Evolutionary conservation across 2,797 vertebrate genomes (phyloP), one percentile per base, ranked within the genome.

Genomic region (Hoplostethus atlanticus): DNA sequence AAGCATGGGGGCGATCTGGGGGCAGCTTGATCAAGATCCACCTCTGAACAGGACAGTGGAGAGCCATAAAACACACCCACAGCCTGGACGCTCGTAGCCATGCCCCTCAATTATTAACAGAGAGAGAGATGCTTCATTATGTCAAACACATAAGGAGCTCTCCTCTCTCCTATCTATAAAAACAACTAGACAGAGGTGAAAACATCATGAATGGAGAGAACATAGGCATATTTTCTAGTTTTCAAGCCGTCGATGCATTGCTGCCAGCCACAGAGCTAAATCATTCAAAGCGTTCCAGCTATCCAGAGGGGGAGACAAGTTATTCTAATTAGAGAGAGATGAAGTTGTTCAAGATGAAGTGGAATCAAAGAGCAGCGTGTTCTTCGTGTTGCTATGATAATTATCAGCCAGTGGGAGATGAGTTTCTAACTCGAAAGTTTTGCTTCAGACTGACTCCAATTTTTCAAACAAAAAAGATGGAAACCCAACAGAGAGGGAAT

Each of bases 61-160:
- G 76, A 64, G 56, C 73, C 64, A 73, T 83, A 84, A 83, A 80
- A 79, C 80, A 76, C 66, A 53, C 57, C 54, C 68, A 57, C 76
- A 58, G 74, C 51, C 60, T 60, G 72, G 50, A 30, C 57, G 51
- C 64, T 54, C 56, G 9, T 65, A 71, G 64, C 56, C n/a, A 46
- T 2, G 53, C 44, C 53, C 64, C 78, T 83, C 57, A 64, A 74
- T 82, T 83, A 72, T 81, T 71, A 73, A 80, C 79, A 60, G 57
- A 34, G 46, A 76, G 44, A 80, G 59, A 60, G 4, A 10, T 0
- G 44, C 62, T 54, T 84, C 51, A 58, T 83, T 73, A 77, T 16
- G 25, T n/a, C 44, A 28, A 57, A 72, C 44, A 44, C 69, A 31
- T 75, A 25, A 47, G 63, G 57, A 73, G 36, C 6, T 40, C 67